Conservation (phyloP, 64 coral and sea anemone genomes). For the Actinia equina region DNA sequence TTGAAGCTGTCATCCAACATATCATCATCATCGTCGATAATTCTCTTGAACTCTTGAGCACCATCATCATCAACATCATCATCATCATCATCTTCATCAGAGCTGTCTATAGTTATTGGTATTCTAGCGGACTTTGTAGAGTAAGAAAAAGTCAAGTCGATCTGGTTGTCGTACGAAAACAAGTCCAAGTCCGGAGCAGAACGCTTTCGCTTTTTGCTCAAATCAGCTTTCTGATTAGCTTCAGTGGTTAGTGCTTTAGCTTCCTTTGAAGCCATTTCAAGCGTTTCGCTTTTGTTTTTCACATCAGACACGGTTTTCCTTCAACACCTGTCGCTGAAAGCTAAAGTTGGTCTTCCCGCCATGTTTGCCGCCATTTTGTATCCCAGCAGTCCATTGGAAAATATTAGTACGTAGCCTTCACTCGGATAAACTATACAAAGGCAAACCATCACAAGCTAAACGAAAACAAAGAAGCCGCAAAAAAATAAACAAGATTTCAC, state of each 20-base stretch:
- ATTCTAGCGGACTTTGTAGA: background rate
- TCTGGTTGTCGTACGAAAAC: conserved; percentile 19
- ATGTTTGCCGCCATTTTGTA: conserved; percentile 15
- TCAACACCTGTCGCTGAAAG: background rate
- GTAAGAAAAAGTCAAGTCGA: background rate
- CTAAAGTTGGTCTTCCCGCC: background rate
- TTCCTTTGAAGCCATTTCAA: background rate
- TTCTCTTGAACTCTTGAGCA: conserved; percentile 2
- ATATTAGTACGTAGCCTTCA: background rate
- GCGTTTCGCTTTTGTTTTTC: background rate
- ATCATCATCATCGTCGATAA: background rate
- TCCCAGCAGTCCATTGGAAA: background rate
- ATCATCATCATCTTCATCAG: conserved; percentile 23
- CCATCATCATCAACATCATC: conserved; percentile 30
- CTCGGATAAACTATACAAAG: background rate
- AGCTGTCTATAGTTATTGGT: conserved; percentile 16
- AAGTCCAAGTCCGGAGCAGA: background rate
- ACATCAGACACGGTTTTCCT: background rate
- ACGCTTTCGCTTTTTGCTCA: conserved; percentile 2
- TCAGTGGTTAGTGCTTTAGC: background rate
- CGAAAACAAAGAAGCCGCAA: background rate
- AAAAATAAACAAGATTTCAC: background rate
- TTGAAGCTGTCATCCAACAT: background rate
- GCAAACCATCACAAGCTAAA: background rate
- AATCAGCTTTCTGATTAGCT: background rate